Evolutionary conservation across 1,140 invertebrate genomes (phyloP).

Genomic region (Conus betulinus): DNA sequence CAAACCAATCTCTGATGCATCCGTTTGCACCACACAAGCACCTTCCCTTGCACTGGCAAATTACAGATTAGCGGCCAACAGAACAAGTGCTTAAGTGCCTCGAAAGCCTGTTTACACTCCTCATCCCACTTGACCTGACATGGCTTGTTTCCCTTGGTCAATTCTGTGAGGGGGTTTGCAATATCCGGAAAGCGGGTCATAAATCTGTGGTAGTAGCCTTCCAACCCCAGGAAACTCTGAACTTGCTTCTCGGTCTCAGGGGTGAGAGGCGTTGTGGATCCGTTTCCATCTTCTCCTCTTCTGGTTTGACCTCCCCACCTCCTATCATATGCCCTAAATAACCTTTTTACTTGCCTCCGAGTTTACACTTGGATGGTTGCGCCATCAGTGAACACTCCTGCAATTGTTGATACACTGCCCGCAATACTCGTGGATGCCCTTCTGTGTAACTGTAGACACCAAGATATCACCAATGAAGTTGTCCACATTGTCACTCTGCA

Average conservation of each 20-base stretch:
- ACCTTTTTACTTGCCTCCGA: slow-evolving; percentile 33
- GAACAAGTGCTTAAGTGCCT: slow-evolving; percentile 40
- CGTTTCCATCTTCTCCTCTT: slow-evolving; percentile 68
- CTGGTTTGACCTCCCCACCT: slow-evolving; percentile 58
- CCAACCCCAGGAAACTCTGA: slow-evolving; percentile 45
- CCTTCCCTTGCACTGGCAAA: slow-evolving; percentile 65
- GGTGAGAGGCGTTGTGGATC: slow-evolving; percentile 65
- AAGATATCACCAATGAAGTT: neutral
- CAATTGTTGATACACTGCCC: neutral
- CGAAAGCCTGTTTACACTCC: slow-evolving; percentile 7
- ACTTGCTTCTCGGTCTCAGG: slow-evolving; percentile 71
- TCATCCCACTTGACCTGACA: slow-evolving; percentile 11
- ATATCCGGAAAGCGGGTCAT: slow-evolving; percentile 54
- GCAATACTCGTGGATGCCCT: neutral
- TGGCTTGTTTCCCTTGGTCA: slow-evolving; percentile 22
- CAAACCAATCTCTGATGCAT: slow-evolving; percentile 62
- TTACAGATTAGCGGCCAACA: slow-evolving; percentile 40
- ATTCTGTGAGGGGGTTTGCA: slow-evolving; percentile 49
- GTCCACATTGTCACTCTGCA: neutral
- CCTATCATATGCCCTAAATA: slow-evolving; percentile 51
- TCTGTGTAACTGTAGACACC: neutral
- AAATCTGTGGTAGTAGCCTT: slow-evolving; percentile 50
- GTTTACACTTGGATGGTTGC: slow-evolving; percentile 7
- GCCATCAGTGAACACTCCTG: neutral
- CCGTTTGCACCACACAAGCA: slow-evolving; percentile 64